phyloP scores from a whole-genome alignment of 2,888 invertebrate genomes.

The Arge pagana region DNA sequence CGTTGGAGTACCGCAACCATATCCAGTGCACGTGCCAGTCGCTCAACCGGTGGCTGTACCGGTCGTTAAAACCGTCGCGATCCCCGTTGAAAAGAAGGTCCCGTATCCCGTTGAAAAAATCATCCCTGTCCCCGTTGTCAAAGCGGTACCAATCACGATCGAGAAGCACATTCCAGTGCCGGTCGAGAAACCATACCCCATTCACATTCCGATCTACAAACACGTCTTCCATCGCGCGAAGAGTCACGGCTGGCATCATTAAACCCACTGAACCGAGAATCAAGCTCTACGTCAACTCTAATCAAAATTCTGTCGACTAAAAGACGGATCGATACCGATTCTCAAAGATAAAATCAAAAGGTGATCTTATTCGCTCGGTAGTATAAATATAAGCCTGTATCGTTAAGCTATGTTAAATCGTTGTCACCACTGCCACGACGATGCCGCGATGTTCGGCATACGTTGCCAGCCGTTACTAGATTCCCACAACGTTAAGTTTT shows the following conservation, averaged over 20 bases:
- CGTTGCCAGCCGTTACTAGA: too few relatives aligned
- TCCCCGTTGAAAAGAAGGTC: constrained; percentile 72
- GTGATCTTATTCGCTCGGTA: too few relatives aligned
- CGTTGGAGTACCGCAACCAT: constrained; percentile 66
- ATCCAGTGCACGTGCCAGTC: constrained; percentile 71
- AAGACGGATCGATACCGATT: too few relatives aligned
- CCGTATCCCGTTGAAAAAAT: constrained; percentile 71
- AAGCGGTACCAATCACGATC: constrained; percentile 70
- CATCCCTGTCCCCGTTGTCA: constrained; percentile 69
- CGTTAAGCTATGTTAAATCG: too few relatives aligned
- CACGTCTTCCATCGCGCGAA: constrained; percentile 71
- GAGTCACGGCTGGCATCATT: constrained; percentile 37
- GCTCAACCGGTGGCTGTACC: constrained; percentile 71
- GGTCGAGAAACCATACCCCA: constrained; percentile 70
- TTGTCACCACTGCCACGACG: too few relatives aligned
- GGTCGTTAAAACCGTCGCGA: constrained; percentile 69
- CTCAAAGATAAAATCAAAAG: too few relatives aligned
- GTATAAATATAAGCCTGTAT: neutral
- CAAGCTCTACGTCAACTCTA: too few relatives aligned
- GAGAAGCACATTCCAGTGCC: constrained; percentile 70
- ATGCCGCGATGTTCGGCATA: too few relatives aligned
- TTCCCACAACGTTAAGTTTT: too few relatives aligned
- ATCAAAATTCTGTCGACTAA: too few relatives aligned
- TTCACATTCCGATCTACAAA: constrained; percentile 73
- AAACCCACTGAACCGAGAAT: neutral